Percentiles rank a stretch among this genome's conserved stretches.
Evolutionary conservation across 2,888 invertebrate species (phyloP).

Genomic region (Tanytarsus gracilentus): DNA sequence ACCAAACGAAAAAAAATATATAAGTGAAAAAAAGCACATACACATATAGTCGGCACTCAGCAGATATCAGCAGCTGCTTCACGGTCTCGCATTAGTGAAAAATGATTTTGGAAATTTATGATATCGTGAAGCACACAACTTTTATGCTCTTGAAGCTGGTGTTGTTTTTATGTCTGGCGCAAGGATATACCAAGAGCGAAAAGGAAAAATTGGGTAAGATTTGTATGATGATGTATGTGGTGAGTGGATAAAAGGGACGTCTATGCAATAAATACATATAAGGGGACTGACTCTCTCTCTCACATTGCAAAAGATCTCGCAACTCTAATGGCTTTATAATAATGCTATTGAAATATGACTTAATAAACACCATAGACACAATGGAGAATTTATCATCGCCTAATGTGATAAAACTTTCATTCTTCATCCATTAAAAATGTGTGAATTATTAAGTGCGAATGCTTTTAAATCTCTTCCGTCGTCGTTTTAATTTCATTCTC

Average conservation of each 20-base stretch:
- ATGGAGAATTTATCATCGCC: no score
- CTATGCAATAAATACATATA: no score
- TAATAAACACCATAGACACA: no score
- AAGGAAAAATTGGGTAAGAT: slow-evolving; percentile 19
- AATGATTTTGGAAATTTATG: slow-evolving; percentile 24
- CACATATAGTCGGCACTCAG: no score
- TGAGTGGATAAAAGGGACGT: neutral
- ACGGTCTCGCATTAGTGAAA: neutral
- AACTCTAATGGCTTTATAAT: no score
- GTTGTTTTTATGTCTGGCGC: slow-evolving; percentile 24
- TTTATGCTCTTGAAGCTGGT: slow-evolving; percentile 25
- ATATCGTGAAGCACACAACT: slow-evolving; percentile 14
- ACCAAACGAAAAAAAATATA: neutral
- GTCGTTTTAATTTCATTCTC: neutral
- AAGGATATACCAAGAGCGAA: slow-evolving; percentile 21
- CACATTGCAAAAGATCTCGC: no score
- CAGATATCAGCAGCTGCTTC: slow-evolving; percentile 5
- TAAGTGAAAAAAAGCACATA: neutral
- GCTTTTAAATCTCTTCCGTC: neutral
- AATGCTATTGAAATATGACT: no score
- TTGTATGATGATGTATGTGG: slow-evolving; percentile 1
- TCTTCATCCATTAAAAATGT: no score
- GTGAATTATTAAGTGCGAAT: no score
- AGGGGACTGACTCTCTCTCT: no score
- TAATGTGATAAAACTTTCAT: no score